Base-by-base conservation (phyloP, 2,113 vertebrate genomes). In the Empidonax traillii region DNA sequence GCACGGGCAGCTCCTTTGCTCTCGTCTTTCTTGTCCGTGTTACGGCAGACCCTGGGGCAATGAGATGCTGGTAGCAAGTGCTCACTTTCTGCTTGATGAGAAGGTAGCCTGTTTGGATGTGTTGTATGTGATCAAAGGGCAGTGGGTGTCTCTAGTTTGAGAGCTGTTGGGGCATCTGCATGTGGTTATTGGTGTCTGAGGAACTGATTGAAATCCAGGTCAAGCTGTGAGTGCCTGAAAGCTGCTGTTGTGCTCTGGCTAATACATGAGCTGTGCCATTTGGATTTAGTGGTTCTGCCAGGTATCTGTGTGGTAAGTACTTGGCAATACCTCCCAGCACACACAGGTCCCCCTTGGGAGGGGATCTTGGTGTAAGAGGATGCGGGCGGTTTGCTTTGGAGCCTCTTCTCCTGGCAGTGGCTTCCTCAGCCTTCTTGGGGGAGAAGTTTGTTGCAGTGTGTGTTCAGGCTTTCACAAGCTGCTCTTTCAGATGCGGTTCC, bases 181-280 rank as follows among this genome's bases (percentile, higher is more conserved):
- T 81, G 55, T 74, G 65, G 68, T 84, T 84, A n/a, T 47, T 84
- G 44, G 68, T 75, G 82, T 86, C 76, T 55, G 73, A 90, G 63
- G 68, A 77, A 9, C 83, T 33, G 35, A 41, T 69, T 90, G 82
- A 85, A 90, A 44, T 65, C n/a, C 44, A 66, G 49, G 44, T 49
- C 35, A 25, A 53, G 47, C 67, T 79, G 37, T 44, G 65, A 65
- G 55, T 66, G 44, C 35, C 69, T 96, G 85, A 85, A 91, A 87
- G 71, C 80, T 84, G 62, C 88, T 90, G 22, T 69, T 92, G 79
- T 95, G 79, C 39, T 3, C 25, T 62, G 51, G 25, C n/a, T 87
- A 18, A 43, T 77, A 49, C 0, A 0, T 80, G 44, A 76, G 21
- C 49, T 85, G 0, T 44, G 25, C n/a, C 17, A 0, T 61, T 74